Percentiles rank a stretch among this genome's conserved stretches.
These are phyloP conservation scores for Nomada fabriciana DNA, from an alignment of 2,888 invertebrate genomes.

Conservation along the genomic window DNA sequence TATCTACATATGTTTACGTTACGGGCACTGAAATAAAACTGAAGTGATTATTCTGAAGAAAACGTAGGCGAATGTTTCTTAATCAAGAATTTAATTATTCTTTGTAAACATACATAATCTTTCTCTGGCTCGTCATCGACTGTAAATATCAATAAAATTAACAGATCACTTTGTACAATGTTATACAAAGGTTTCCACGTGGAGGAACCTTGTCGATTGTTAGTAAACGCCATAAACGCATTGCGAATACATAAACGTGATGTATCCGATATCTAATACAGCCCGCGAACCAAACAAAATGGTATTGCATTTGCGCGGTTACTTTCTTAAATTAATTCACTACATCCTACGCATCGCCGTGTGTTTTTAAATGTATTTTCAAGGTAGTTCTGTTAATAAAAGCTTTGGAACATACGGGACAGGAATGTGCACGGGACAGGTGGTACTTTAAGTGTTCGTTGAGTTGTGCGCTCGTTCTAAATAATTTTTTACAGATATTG, in stretches of 20 bases:
- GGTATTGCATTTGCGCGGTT: background rate
- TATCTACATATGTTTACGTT: constrained; percentile 8
- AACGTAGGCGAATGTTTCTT: background rate
- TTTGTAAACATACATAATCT: constrained; percentile 33
- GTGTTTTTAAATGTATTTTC: constrained; percentile 76
- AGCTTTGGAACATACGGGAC: constrained; percentile 76
- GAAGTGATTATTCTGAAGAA: background rate
- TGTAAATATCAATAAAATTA: constrained; percentile 4
- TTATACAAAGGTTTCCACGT: constrained; percentile 19
- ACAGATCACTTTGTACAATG: constrained; percentile 22
- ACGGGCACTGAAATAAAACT: constrained; percentile 6
- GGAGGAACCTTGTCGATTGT: background rate
- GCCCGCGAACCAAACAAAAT: background rate
- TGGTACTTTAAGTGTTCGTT: constrained; percentile 76
- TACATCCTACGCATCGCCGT: constrained; percentile 52
- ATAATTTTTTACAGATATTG: constrained; percentile 74
- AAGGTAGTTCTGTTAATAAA: constrained; percentile 77
- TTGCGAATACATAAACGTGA: constrained; percentile 1
- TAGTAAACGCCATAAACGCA: background rate
- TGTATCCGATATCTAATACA: constrained; percentile 4
- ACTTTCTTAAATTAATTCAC: background rate
- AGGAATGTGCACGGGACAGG: constrained; percentile 72
- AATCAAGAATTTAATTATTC: constrained; percentile 42
- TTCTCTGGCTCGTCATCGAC: constrained; percentile 1
- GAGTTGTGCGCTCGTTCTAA: constrained; percentile 63